Conservation (phyloP, 2,888 invertebrate species). For the Campoplex capitator region DNA sequence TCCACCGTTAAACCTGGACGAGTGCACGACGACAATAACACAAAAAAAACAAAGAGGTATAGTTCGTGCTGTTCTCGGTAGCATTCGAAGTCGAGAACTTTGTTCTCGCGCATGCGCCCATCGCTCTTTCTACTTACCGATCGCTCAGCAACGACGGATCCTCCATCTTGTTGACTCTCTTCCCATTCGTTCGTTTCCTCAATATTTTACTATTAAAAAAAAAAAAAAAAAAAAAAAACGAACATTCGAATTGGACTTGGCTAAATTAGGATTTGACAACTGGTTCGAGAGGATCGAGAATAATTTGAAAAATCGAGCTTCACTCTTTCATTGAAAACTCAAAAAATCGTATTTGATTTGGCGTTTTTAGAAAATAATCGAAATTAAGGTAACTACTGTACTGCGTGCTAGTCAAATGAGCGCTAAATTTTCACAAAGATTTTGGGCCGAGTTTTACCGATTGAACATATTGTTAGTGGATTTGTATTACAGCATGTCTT, state of each 20-base stretch:
- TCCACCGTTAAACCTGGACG: conserved; percentile 38
- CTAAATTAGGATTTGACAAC: not conserved
- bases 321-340: not conserved
- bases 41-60: conserved; percentile 29
- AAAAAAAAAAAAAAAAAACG: too few relatives aligned
- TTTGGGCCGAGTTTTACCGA: too few relatives aligned
- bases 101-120: conserved; percentile 14
- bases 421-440: too few relatives aligned
- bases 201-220: not conserved
- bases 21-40: conserved; percentile 17
- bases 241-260: not conserved
- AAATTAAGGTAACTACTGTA: too few relatives aligned
- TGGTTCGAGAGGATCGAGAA: too few relatives aligned
- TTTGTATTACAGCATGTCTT: too few relatives aligned
- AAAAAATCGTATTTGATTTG: not conserved
- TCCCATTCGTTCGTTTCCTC: conserved; percentile 11
- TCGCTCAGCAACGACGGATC: conserved; percentile 26
- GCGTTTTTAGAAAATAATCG: too few relatives aligned
- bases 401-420: too few relatives aligned
- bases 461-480: too few relatives aligned
- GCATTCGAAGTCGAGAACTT: conserved; percentile 28
- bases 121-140: conserved; percentile 24
- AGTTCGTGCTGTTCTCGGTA: conserved; percentile 20
- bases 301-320: not conserved
- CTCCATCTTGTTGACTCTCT: not conserved